Evolutionary conservation across 1,140 invertebrate species (phyloP).

Genomic region (Mactra quadrangularis): DNA sequence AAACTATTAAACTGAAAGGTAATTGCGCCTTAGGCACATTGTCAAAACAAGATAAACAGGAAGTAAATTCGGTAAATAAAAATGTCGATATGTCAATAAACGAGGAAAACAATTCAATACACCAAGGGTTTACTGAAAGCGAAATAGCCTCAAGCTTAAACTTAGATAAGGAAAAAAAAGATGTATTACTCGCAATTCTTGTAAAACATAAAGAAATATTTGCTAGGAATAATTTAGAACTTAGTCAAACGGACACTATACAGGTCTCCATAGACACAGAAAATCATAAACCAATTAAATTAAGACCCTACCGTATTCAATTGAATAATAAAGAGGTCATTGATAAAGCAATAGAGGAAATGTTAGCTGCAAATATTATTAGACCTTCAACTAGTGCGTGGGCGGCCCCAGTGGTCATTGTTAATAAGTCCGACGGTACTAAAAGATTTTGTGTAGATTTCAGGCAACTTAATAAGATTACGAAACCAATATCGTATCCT

Average conservation of each 20-base stretch:
- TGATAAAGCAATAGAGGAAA: slow-evolving; percentile 18
- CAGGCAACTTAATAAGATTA: slow-evolving; percentile 13
- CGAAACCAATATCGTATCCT: not conserved
- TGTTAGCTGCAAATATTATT: slow-evolving; percentile 7
- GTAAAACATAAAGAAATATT: not conserved
- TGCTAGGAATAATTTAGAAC: not conserved
- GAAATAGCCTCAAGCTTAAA: too few species aligned
- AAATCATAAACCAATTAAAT: slow-evolving; percentile 56
- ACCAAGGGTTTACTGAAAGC: not conserved
- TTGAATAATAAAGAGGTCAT: slow-evolving; percentile 45
- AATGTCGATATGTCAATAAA: not conserved
- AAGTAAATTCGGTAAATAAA: not conserved
- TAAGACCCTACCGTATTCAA: slow-evolving; percentile 62
- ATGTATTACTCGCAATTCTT: not conserved
- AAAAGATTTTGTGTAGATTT: slow-evolving; percentile 6
- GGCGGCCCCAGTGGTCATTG: not conserved
- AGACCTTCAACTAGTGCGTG: not conserved
- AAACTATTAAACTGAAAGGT: too few species aligned
- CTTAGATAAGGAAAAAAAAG: not conserved
- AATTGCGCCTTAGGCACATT: not conserved
- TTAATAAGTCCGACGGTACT: slow-evolving; percentile 2
- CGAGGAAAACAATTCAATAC: not conserved
- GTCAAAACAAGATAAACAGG: not conserved
- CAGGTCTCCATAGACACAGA: not conserved
- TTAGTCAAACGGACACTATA: not conserved